phyloP scores from a whole-genome alignment of 2,888 invertebrate genomes.

The Cepaea hortensis region DNA sequence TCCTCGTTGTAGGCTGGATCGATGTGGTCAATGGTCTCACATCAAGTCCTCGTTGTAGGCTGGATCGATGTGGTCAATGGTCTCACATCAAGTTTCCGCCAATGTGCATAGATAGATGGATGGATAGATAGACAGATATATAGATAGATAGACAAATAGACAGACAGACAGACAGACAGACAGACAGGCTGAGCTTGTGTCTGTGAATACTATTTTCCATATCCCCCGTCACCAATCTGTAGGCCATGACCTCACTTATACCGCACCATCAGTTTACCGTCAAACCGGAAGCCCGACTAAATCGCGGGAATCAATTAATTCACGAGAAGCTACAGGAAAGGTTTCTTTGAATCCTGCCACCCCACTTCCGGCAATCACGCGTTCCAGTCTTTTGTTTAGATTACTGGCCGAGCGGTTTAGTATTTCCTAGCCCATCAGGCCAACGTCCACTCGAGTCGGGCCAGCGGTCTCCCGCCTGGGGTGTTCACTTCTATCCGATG shows the following conservation, averaged over 20 bases:
- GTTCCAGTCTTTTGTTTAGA: background rate
- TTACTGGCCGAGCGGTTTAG: background rate
- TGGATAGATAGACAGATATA: background rate
- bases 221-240: background rate
- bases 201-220: no score
- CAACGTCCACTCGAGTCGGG: slow-evolving; percentile 24
- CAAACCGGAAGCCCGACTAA: background rate
- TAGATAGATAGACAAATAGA: background rate
- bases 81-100: no score
- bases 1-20: no score
- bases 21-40: no score
- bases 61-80: no score
- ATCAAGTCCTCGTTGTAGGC: no score
- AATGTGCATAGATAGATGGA: no score
- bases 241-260: background rate
- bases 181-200: no score
- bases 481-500: background rate
- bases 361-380: slow-evolving; percentile 4
- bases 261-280: background rate
- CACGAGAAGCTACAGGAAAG: background rate
- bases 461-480: slow-evolving; percentile 8
- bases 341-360: background rate
- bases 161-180: background rate
- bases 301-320: slow-evolving; percentile 15
- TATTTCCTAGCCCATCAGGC: background rate